Evolutionary conservation across 2,113 vertebrate species (phyloP).

Genomic region (Triplophysa dalaica): DNA sequence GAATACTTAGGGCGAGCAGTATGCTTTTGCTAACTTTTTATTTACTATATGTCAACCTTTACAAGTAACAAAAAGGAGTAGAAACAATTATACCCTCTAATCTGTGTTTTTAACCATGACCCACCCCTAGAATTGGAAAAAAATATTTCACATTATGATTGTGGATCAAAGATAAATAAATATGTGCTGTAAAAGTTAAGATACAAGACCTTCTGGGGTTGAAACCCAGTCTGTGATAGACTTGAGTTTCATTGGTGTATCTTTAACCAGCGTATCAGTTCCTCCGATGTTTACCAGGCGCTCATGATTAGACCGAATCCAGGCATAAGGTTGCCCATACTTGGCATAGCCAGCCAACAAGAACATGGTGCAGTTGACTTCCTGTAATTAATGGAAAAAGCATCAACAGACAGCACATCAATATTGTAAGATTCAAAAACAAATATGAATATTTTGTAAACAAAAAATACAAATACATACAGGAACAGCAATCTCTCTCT

Average conservation of each 20-base stretch:
- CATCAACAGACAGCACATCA: not conserved
- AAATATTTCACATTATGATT: too few relatives aligned
- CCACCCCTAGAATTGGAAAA: too few relatives aligned
- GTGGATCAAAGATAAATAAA: not conserved
- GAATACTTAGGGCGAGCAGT: too few relatives aligned
- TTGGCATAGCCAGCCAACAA: constrained; percentile 78
- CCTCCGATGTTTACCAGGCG: constrained; percentile 74
- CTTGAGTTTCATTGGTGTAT: constrained; percentile 78
- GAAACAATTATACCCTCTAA: too few relatives aligned
- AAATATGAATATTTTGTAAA: not conserved
- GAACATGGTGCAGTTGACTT: constrained; percentile 80
- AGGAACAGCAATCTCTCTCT: constrained; percentile 76
- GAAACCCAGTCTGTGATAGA: constrained; percentile 71
- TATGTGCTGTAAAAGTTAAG: not conserved
- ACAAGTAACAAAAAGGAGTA: too few relatives aligned
- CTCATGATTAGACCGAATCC: constrained; percentile 81
- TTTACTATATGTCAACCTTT: too few relatives aligned
- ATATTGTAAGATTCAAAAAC: too few relatives aligned
- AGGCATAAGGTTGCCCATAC: constrained; percentile 76
- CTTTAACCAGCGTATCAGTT: constrained; percentile 71
- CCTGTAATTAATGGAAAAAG: constrained; percentile 61
- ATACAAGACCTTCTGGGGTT: constrained; percentile 65
- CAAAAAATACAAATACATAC: constrained; percentile 61
- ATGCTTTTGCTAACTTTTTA: too few relatives aligned
- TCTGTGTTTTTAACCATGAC: too few relatives aligned